These are phyloP conservation scores for Agrochola lota DNA, from an alignment of 2,888 invertebrate genomes.

Conservation along the genomic window DNA sequence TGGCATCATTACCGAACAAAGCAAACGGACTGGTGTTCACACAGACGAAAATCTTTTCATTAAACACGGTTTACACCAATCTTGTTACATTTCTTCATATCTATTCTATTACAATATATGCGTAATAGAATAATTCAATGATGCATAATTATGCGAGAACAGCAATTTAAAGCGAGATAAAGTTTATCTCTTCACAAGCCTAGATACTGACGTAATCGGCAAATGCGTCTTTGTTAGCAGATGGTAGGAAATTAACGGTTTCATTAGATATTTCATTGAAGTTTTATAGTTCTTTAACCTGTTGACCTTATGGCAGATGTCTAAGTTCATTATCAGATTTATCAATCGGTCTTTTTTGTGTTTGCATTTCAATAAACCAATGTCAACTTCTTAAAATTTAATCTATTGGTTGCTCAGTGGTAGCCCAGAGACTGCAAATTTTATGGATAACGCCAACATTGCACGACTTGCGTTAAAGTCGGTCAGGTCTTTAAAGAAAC, in stretches of 20 bases:
- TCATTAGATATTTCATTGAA: conserved; percentile 27
- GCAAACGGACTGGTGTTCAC: neutral
- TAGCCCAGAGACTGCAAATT: neutral
- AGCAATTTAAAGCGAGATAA: conserved; percentile 63
- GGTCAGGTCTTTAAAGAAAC: neutral
- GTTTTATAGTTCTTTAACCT: conserved; percentile 49
- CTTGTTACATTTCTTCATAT: conserved; percentile 27
- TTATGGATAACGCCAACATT: neutral
- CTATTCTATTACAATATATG: conserved; percentile 48
- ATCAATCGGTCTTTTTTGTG: neutral
- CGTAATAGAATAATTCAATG: conserved; percentile 59
- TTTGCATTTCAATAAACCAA: neutral
- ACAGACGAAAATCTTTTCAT: neutral
- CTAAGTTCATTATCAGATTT: conserved; percentile 32
- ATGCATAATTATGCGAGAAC: conserved; percentile 62
- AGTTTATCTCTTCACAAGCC: conserved; percentile 63
- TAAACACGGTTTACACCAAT: conserved; percentile 21
- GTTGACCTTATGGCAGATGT: conserved; percentile 33
- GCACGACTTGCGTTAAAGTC: neutral
- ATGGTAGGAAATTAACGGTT: conserved; percentile 52
- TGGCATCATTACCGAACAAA: neutral
- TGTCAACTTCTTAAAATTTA: neutral
- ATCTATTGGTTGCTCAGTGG: neutral
- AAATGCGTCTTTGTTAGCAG: conserved; percentile 62
- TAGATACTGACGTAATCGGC: conserved; percentile 63